Evolutionary conservation across 2,888 invertebrate species (phyloP), one percentile per base, ranked within the genome.

Genomic region (Caenorhabditis auriculariae): DNA sequence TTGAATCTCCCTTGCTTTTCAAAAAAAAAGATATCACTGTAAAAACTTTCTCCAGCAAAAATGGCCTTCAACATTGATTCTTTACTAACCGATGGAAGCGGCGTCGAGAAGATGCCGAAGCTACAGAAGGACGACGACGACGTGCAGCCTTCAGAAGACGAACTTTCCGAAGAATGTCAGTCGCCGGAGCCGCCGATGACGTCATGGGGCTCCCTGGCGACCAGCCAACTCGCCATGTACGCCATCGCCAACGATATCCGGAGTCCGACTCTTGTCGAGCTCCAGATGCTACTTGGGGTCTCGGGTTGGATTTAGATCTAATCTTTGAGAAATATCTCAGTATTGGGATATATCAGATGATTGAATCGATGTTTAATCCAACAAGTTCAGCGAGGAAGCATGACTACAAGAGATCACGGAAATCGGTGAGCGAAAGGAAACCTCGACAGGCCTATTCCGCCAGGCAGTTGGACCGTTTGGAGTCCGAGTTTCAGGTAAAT

Each of bases 401-500:
- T 66, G 87, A 87, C 68, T 89, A 87, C 48, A 87, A 92, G 77
- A 86, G 92, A 74, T 89, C 90, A 0, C 86, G 93, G 27, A 90
- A 92, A 81, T 89, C 91, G 0, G 91, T 91, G 0, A 87, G 91
- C 15, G 94, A 95, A 81, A 85, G 95, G 12, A 95, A 95, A 82
- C 95, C 94, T 0, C 86, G 95, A 2, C 95, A 95, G 84, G 94
- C 94, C 0, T 95, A 95, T 85, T 93, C 93, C 81, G 90, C 92
- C 0, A 91, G 91, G 80, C 95, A 95, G 81, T 85, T 95, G 32
- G 93, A 94, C 77, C 85, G 89, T 62, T 86, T 95, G 26, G 95
- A 95, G 84, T 87, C 89, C 6, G 95, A 95, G 84, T 95, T 95
- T 83, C 93, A 93, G 86, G 88, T 88, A 77, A 65, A 66, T 1